phyloP scores from a whole-genome alignment of 2,797 vertebrate genomes.

The Liparis tanakae region DNA sequence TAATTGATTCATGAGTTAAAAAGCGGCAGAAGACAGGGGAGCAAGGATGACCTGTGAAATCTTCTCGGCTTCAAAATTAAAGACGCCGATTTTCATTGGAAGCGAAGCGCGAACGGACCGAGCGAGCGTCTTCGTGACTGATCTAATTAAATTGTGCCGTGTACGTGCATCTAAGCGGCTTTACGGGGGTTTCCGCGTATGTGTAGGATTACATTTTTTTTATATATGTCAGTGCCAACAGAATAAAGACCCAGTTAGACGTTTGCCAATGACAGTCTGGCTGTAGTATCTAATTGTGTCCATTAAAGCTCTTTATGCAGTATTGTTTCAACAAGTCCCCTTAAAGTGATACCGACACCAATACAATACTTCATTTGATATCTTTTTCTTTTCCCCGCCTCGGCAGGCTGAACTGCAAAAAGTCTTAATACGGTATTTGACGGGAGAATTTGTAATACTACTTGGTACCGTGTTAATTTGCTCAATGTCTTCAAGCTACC shows the following conservation, averaged over 20 bases:
- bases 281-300: conserved; percentile 18
- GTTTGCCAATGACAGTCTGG: conserved; percentile 17
- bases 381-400: no score
- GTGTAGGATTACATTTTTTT: conserved; percentile 16
- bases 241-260: conserved; percentile 34
- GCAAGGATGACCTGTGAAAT: conserved; percentile 25
- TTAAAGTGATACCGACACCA: neutral
- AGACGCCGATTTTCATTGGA: conserved; percentile 38
- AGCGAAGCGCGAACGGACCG: conserved; percentile 26
- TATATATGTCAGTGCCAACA: conserved; percentile 25
- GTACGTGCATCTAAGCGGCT: conserved; percentile 32
- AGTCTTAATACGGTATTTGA: neutral
- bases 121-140: conserved; percentile 2
- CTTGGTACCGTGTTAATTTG: neutral
- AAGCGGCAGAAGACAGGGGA: conserved; percentile 34
- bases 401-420: no score
- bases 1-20: conserved; percentile 47
- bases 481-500: neutral
- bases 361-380: no score
- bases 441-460: neutral
- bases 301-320: conserved; percentile 32
- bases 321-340: neutral
- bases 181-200: conserved; percentile 39
- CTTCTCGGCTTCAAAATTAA: conserved; percentile 28
- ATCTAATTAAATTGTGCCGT: conserved; percentile 31